Evolutionary conservation across 2,888 invertebrate species (phyloP).

Genomic region (Cosmopolites sordidus): DNA sequence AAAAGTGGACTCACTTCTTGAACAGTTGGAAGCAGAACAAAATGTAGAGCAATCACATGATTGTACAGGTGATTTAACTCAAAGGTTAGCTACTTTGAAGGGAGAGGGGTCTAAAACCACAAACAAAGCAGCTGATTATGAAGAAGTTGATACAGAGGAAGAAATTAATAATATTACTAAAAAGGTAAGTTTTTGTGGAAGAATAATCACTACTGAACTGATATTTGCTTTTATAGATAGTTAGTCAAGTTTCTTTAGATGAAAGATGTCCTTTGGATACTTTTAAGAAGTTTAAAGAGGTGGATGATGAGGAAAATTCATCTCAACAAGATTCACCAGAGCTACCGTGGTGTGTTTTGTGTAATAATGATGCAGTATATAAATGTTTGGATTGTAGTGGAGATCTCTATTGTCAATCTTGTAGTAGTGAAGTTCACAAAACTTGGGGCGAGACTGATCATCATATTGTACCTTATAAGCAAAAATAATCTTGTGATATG

Average conservation of each 20-base stretch:
- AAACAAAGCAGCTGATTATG: constrained; percentile 42
- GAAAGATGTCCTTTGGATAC: constrained; percentile 39
- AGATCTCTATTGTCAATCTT: constrained; percentile 75
- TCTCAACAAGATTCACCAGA: constrained; percentile 50
- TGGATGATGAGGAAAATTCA: constrained; percentile 24
- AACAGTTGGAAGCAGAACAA: constrained; percentile 50
- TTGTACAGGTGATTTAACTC: constrained; percentile 53
- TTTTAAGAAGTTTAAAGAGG: constrained; percentile 24
- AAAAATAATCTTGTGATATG: not conserved
- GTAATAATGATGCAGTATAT: constrained; percentile 73
- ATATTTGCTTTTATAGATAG: constrained; percentile 37
- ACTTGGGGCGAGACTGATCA: constrained; percentile 46
- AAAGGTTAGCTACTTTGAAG: constrained; percentile 52
- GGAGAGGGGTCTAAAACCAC: constrained; percentile 47
- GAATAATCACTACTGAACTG: not conserved
- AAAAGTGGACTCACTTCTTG: constrained; percentile 66
- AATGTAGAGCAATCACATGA: constrained; percentile 49
- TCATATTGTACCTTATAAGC: constrained; percentile 39
- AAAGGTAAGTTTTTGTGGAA: constrained; percentile 41
- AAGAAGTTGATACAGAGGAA: constrained; percentile 43
- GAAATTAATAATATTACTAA: constrained; percentile 46
- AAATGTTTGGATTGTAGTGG: constrained; percentile 73
- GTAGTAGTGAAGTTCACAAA: constrained; percentile 66
- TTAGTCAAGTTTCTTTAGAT: constrained; percentile 52
- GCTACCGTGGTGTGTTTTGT: constrained; percentile 80